Conservation (phyloP, 2,888 invertebrate species). For the Apodemia hepburni region DNA sequence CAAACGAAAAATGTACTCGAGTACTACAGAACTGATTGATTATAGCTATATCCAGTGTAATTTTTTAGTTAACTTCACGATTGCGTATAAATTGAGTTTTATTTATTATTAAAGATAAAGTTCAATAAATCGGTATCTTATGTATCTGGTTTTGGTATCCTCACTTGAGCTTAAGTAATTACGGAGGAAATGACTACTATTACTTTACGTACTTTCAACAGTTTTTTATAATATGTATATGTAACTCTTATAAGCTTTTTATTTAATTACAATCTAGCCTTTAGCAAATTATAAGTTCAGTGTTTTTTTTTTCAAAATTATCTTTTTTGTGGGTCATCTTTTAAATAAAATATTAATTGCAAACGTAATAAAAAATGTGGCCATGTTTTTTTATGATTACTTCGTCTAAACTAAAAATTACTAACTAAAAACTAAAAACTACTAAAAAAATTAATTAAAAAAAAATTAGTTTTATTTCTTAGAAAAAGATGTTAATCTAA, state of each 20-base stretch:
- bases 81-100: slow-evolving; percentile 13
- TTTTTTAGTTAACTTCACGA: slow-evolving; percentile 20
- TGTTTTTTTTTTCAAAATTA: no score
- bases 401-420: no score
- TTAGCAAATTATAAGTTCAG: no score
- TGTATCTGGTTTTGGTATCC: neutral
- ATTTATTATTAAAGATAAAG: slow-evolving; percentile 11
- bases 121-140: slow-evolving; percentile 1
- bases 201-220: neutral
- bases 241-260: neutral
- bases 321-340: no score
- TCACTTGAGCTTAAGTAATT: neutral
- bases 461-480: no score
- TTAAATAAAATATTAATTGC: no score
- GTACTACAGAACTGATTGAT: slow-evolving; percentile 35
- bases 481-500: no score
- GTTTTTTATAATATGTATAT: neutral
- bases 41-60: slow-evolving; percentile 29
- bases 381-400: no score
- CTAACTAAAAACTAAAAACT: no score
- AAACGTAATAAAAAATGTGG: no score
- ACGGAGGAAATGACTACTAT: neutral
- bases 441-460: no score
- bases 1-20: slow-evolving; percentile 45
- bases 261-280: no score